A percentile compares a stretch with the other conserved stretches of the same genome.
phyloP scores from a whole-genome alignment of 1,140 invertebrate species.

The Lamellibrachia luymesi region DNA sequence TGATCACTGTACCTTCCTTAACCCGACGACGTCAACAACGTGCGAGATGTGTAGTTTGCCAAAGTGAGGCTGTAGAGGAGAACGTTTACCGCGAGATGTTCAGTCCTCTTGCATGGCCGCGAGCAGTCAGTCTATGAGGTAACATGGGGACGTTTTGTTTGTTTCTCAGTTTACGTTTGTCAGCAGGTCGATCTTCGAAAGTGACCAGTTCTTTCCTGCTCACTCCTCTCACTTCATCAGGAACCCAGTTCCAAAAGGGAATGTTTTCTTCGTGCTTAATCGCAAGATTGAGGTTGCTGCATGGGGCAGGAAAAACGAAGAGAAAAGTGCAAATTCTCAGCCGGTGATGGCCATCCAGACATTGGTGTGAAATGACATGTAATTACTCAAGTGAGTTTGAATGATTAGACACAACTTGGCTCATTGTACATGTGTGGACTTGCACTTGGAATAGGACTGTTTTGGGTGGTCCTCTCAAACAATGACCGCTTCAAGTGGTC shows the following conservation, averaged over 20 bases:
- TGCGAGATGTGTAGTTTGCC: constrained; percentile 94
- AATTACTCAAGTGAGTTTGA: background rate
- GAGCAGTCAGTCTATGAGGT: background rate
- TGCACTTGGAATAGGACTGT: background rate
- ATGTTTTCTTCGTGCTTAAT: background rate
- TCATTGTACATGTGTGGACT: background rate
- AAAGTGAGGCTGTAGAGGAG: background rate
- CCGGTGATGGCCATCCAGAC: background rate
- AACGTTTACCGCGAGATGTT: background rate
- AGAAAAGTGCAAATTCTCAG: background rate
- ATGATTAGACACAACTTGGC: background rate
- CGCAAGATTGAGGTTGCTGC: background rate
- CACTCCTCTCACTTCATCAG: background rate
- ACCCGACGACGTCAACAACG: constrained; percentile 68
- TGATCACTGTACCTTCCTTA: constrained; percentile 88
- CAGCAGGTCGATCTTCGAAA: background rate
- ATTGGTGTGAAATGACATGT: background rate
- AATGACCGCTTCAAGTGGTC: background rate
- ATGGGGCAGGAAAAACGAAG: background rate
- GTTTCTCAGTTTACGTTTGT: background rate
- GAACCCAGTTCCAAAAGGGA: background rate
- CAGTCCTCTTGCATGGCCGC: background rate
- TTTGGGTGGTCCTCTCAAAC: too few relatives aligned
- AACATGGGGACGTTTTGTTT: background rate
- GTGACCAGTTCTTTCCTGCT: background rate